A percentile compares a stretch with the other conserved stretches of the same genome.
Conservation (phyloP, 2,797 vertebrate species). For the Enteromius mattozi region DNA sequence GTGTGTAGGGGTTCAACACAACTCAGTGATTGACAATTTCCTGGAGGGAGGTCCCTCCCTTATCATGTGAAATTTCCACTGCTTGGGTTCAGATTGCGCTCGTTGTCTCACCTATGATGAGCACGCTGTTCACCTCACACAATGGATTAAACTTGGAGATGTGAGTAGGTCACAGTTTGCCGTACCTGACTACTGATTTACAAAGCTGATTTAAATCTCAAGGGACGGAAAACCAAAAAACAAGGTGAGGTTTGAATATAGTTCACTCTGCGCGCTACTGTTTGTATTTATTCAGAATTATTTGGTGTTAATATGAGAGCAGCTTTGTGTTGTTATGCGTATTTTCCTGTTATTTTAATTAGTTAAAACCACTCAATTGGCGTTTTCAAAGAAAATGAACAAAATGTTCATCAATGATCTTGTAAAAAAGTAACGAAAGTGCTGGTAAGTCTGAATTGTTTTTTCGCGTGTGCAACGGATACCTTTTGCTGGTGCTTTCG, state of each 20-base stretch:
- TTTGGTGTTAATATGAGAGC: background rate
- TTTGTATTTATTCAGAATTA: background rate
- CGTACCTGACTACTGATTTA: background rate
- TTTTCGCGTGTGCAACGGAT: background rate
- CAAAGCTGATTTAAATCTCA: background rate
- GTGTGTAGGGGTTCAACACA: constrained; percentile 74
- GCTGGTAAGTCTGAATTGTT: too few relatives aligned
- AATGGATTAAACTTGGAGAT: constrained; percentile 70
- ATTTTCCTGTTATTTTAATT: background rate
- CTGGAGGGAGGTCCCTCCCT: constrained; percentile 80
- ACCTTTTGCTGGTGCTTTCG: background rate
- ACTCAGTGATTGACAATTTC: constrained; percentile 88
- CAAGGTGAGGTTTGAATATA: constrained; percentile 18
- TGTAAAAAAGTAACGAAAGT: background rate
- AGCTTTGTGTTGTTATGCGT: background rate
- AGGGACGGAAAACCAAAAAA: background rate
- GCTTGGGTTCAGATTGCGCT: constrained; percentile 41
- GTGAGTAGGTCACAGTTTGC: constrained; percentile 1
- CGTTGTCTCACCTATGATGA: constrained; percentile 45
- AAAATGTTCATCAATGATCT: background rate
- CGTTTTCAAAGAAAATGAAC: background rate
- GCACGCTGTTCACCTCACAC: constrained; percentile 50
- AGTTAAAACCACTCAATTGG: background rate
- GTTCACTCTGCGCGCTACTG: background rate
- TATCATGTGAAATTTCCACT: constrained; percentile 67